Evolutionary conservation across 2,113 vertebrate species (phyloP), one percentile per base, ranked within the genome.

Genomic region (Terrapene triunguis): DNA sequence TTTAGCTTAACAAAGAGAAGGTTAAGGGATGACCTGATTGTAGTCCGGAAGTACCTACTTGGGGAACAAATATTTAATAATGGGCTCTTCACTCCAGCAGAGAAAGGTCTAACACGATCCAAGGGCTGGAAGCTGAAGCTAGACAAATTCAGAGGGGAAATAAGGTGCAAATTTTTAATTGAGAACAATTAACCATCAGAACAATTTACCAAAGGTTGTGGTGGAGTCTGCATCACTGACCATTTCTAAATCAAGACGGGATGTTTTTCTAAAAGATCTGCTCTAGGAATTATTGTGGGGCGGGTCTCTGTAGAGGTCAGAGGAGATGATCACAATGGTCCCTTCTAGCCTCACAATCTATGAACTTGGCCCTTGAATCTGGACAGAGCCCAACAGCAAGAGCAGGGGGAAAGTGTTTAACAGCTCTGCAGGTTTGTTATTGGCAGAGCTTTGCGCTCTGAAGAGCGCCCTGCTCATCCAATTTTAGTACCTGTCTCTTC

Each of bases 321-420:
- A 69, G 17, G 4, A 17, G 62, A n/a, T 4, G 16, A 69, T n/a
- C 35, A 69, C 62, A 17, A 5, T 19, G 35, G 35, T n/a, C 32
- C 62, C 65, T 32, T 12, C 16, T 0, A 5, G 6, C 2, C 29
- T 72, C 22, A 29, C 55, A 38, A 1, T 8, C 38, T 47, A 47
- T 38, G 11, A 42, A 78, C 22, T 11, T 78, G 42, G 22, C 24
- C 44, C 72, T 44, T 44, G 22, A 44, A 11, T 76, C 24, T 25
- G 42, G 27, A 44, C 42, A 14, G 42, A 24, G 11, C 6, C 5
- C 74, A 76, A 7, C 38, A 27, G 42, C 11, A 47, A 78, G 42
- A 47, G 74, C 42, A 10, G 12, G 5, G 11, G 5, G 5, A 42
- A 24, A 24, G 38, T 2, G 22, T 69, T 69, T n/a, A 17, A 13